Percentiles rank a stretch among this genome's conserved stretches.
Evolutionary conservation across 2,888 invertebrate species (phyloP).

Genomic region (Tipula vernalis): DNA sequence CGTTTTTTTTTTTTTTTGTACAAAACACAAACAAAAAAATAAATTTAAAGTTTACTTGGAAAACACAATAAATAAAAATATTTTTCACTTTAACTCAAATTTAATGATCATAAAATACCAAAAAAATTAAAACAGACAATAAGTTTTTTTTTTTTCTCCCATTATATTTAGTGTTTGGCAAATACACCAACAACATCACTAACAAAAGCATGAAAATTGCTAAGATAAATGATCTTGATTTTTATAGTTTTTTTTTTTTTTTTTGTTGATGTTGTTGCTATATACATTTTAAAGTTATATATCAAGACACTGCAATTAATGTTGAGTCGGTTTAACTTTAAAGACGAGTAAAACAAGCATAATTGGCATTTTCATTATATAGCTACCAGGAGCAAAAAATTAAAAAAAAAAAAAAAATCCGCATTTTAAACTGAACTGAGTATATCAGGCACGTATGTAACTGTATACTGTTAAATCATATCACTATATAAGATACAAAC

Average conservation of each 20-base stretch:
- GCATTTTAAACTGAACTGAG: not conserved
- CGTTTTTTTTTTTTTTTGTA: not conserved
- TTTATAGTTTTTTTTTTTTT: not conserved
- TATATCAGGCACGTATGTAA: not conserved
- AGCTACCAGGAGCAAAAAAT: not conserved
- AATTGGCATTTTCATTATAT: not conserved
- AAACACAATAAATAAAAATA: not conserved
- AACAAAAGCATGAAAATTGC: not conserved
- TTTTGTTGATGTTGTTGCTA: not conserved
- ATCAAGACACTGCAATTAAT: slow-evolving; percentile 4
- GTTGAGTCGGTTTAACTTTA: not conserved
- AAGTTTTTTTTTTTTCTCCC: not conserved
- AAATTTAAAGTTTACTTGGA: not conserved
- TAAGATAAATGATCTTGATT: slow-evolving; percentile 4
- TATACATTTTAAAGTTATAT: not conserved
- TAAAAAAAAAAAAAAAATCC: not conserved
- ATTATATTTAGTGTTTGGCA: not conserved
- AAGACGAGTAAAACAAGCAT: not conserved
- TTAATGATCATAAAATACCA: slow-evolving; percentile 7
- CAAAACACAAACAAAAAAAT: not conserved
- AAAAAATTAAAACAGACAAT: not conserved
- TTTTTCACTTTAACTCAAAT: slow-evolving; percentile 8
- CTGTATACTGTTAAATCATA: not conserved
- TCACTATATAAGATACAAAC: not conserved
- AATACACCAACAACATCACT: not conserved